Conservation (phyloP, 2,797 vertebrate species). For the Harpagifer antarcticus region DNA sequence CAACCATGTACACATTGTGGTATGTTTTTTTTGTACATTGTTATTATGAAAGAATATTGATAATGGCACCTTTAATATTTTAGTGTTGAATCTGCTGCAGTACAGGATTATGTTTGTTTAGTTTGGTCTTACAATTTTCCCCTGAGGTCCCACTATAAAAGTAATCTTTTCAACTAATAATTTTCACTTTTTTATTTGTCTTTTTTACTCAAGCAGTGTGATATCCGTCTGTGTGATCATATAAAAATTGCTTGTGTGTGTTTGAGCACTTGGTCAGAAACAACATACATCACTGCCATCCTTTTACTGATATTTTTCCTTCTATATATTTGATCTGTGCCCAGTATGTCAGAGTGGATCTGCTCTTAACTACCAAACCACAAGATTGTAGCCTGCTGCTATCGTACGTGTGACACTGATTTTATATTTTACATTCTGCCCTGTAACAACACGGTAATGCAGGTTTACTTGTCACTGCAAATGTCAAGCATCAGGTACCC, state of each 20-base stretch:
- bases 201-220: neutral
- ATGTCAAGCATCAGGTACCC: conserved; percentile 75
- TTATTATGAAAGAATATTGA: neutral
- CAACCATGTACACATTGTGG: neutral
- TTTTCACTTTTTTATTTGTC: neutral
- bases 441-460: conserved; percentile 48
- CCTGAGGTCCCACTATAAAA: neutral
- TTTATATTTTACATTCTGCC: conserved; percentile 57
- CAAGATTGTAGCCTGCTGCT: conserved; percentile 41
- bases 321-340: conserved; percentile 14
- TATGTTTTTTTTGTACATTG: neutral
- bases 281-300: neutral
- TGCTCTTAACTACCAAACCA: conserved; percentile 15
- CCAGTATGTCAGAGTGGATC: conserved; percentile 19
- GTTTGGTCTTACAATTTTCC: neutral
- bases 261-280: neutral
- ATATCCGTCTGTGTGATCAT: neutral
- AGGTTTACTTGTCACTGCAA: conserved; percentile 76
- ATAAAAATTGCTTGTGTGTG: neutral
- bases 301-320: neutral
- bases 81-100: neutral
- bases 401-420: conserved; percentile 64
- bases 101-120: neutral
- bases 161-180: neutral
- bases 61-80: neutral